phyloP scores from a whole-genome alignment of 2,888 invertebrate genomes.

The Tenthredo livida region DNA sequence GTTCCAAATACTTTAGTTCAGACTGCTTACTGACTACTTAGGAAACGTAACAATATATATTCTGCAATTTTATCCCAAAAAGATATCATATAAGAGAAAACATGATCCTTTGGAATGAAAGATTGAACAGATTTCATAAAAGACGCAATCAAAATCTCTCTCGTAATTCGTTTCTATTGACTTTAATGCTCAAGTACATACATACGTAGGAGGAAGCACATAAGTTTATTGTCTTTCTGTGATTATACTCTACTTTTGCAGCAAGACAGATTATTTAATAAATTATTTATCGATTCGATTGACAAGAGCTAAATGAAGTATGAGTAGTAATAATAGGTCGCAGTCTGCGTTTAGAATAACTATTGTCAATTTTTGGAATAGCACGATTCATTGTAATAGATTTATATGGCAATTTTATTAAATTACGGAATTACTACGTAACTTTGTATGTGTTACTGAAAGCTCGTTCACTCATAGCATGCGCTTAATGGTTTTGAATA shows the following conservation, averaged over 20 bases:
- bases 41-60: background rate
- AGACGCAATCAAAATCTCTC: background rate
- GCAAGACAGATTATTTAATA: constrained; percentile 20
- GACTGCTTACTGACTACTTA: background rate
- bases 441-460: constrained; percentile 11
- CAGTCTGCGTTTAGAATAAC: background rate
- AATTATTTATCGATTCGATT: background rate
- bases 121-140: background rate
- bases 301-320: background rate
- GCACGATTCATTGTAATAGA: background rate
- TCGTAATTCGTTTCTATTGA: background rate
- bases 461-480: constrained; percentile 69
- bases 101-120: background rate
- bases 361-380: background rate
- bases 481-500: constrained; percentile 63
- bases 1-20: constrained; percentile 10
- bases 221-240: constrained; percentile 6
- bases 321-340: background rate
- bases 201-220: background rate
- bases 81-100: constrained; percentile 6
- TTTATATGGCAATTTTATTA: constrained; percentile 4
- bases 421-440: constrained; percentile 12
- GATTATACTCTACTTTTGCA: constrained; percentile 25
- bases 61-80: background rate
- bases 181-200: background rate